Evolutionary conservation across 1,140 invertebrate species (phyloP).

Genomic region (Araneus ventricosus): DNA sequence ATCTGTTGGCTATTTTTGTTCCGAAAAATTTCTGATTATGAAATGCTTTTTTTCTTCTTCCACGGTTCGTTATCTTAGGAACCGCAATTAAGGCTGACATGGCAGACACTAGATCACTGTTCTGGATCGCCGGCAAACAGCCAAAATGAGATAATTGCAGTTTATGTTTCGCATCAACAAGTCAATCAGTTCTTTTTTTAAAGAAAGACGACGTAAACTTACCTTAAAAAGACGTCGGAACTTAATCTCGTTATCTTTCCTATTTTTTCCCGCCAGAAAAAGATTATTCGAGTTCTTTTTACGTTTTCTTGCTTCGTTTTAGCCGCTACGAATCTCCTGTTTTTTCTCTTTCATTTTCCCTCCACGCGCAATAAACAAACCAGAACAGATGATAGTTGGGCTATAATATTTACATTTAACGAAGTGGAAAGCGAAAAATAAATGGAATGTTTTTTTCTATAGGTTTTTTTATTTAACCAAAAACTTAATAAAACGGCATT

Average conservation of each 20-base stretch:
- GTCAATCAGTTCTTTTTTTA: conserved; percentile 4
- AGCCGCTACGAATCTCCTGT: background rate
- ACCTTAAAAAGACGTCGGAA: conserved; percentile 17
- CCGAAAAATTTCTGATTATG: background rate
- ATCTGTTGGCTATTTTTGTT: conserved; percentile 1
- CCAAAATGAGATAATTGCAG: conserved; percentile 12
- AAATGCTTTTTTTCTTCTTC: background rate
- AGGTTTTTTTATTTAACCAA: background rate
- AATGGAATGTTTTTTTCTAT: background rate
- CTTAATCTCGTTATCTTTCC: background rate
- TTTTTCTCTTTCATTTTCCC: background rate
- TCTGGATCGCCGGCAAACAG: background rate
- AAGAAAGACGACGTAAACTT: background rate
- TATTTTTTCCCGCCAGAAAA: background rate
- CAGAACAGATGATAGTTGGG: background rate
- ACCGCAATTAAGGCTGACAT: conserved; percentile 4
- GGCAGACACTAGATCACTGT: background rate
- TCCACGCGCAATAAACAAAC: background rate
- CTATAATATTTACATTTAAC: background rate
- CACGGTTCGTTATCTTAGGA: conserved; percentile 8
- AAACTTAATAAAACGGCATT: too few species aligned
- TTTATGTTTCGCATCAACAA: conserved; percentile 19
- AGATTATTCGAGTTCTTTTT: background rate
- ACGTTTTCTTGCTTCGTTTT: background rate
- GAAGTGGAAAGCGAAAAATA: background rate